phyloP scores from a whole-genome alignment of 2,113 vertebrate species.

The Odobenus rosmarus region DNA sequence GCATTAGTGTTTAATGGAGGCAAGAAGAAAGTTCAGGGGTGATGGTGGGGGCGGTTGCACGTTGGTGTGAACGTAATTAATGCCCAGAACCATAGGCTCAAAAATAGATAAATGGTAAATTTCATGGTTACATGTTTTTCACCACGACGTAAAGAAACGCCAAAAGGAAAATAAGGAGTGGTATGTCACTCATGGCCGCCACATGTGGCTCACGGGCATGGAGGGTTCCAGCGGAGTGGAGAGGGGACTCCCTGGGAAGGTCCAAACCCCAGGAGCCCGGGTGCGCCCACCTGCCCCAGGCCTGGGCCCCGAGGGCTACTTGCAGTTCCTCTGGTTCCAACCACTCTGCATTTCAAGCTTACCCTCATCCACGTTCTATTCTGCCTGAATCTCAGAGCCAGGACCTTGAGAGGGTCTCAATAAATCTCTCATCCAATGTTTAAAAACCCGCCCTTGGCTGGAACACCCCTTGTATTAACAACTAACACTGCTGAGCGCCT shows the following conservation, averaged over 20 bases:
- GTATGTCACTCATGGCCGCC: accelerated
- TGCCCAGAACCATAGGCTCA: accelerated
- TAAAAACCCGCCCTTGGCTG: background rate
- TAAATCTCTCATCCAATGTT: too few species aligned
- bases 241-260: background rate
- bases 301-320: accelerated
- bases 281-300: background rate
- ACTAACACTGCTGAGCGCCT: accelerated
- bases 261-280: background rate
- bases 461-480: accelerated
- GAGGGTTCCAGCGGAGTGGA: background rate
- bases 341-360: accelerated
- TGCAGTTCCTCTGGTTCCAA: accelerated
- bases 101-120: accelerated
- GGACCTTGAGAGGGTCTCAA: too few species aligned
- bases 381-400: background rate
- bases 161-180: background rate
- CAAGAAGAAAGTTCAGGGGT: background rate
- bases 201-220: accelerated
- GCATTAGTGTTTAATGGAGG: background rate
- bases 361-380: accelerated
- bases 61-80: accelerated
- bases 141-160: background rate
- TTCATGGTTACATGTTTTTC: background rate
- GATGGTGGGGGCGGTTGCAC: accelerated